Evolutionary conservation across 2,113 vertebrate genomes (phyloP).

Genomic region (Rhodinocichla rosea): DNA sequence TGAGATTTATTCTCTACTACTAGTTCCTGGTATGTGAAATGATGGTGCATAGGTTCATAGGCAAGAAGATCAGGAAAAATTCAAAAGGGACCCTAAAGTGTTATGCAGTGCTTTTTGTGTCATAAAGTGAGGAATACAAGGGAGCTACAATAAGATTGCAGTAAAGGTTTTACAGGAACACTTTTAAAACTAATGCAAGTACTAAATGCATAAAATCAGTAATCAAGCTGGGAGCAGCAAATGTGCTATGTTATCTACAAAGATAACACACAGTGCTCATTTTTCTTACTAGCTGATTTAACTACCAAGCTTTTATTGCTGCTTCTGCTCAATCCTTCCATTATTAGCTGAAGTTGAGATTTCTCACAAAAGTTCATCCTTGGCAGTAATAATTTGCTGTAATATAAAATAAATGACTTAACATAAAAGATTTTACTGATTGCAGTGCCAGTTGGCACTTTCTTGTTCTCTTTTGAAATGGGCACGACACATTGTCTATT

Average conservation of each 20-base stretch:
- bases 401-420: slow-evolving; percentile 52
- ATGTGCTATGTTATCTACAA: not conserved
- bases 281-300: slow-evolving; percentile 37
- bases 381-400: slow-evolving; percentile 54
- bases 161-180: not conserved
- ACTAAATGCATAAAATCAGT: not conserved
- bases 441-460: not conserved
- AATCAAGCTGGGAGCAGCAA: not conserved
- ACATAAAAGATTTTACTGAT: slow-evolving; percentile 56
- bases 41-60: not conserved
- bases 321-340: not conserved
- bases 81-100: not conserved
- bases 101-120: not conserved
- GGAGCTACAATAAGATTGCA: not conserved
- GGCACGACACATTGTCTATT: not conserved
- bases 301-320: slow-evolving; percentile 34
- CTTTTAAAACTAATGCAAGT: not conserved
- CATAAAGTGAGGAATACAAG: not conserved
- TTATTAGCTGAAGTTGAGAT: slow-evolving; percentile 63
- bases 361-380: slow-evolving; percentile 63
- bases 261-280: not conserved
- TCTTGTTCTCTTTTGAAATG: slow-evolving; percentile 3
- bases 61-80: not conserved
- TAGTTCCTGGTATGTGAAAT: not conserved
- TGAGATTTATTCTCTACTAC: not conserved